phyloP scores from a whole-genome alignment of 2,888 invertebrate species.

The Anoncus sp. region DNA sequence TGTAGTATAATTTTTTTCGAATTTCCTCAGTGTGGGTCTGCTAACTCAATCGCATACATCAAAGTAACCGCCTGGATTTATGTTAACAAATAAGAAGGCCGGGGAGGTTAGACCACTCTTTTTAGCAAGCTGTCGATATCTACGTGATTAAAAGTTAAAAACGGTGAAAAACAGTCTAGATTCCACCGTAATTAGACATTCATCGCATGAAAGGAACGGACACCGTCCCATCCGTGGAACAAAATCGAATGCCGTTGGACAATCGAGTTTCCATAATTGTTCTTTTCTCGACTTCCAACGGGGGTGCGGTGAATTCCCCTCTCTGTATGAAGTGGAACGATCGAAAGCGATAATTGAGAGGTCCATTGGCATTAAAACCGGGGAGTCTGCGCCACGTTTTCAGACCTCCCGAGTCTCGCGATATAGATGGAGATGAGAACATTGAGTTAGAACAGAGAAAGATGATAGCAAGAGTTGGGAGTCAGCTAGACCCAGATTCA shows the following conservation, averaged over 20 bases:
- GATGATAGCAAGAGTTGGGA: conserved; percentile 20
- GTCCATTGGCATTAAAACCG: conserved; percentile 60
- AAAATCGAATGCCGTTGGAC: conserved; percentile 13
- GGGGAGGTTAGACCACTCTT: too few relatives aligned
- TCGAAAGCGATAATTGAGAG: conserved; percentile 63
- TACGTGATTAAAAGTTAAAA: neutral
- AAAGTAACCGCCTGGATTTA: too few relatives aligned
- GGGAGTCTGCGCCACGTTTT: conserved; percentile 25
- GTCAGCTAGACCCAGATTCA: conserved; percentile 66
- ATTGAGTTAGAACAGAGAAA: conserved; percentile 39
- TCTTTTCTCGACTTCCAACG: conserved; percentile 31
- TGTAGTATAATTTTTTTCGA: too few relatives aligned
- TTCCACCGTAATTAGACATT: neutral
- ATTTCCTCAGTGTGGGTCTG: too few relatives aligned
- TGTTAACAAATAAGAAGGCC: too few relatives aligned
- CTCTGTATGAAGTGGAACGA: conserved; percentile 27
- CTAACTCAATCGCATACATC: too few relatives aligned
- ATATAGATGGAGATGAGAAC: conserved; percentile 44
- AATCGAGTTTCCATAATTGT: conserved; percentile 51
- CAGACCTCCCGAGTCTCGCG: conserved; percentile 32
- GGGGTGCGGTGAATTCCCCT: conserved; percentile 30
- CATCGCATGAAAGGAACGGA: neutral
- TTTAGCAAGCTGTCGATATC: neutral
- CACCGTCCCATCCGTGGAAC: neutral
- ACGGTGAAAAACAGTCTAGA: neutral